Evolutionary conservation across 2,888 invertebrate genomes (phyloP).

Genomic region (Cephus spinipes): DNA sequence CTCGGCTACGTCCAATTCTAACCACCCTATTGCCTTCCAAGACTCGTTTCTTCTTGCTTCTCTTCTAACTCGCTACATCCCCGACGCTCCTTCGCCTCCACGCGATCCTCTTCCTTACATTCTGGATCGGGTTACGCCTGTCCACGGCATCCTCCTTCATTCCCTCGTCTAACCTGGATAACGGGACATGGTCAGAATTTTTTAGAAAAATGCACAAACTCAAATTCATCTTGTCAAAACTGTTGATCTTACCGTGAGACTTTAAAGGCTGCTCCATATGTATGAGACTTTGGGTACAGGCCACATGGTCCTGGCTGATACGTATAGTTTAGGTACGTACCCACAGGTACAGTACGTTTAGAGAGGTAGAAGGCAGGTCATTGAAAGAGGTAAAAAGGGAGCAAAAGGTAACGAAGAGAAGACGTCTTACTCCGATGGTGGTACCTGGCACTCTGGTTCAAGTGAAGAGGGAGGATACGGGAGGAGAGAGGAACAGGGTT

Average conservation of each 20-base stretch:
- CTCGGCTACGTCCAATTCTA: slow-evolving; percentile 10
- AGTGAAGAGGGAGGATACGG: slow-evolving; percentile 19
- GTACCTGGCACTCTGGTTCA: slow-evolving; percentile 12
- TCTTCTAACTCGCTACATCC: background rate
- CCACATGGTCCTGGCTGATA: background rate
- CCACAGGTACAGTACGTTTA: background rate
- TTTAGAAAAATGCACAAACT: background rate
- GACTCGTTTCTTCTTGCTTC: slow-evolving; percentile 13
- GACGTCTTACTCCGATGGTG: slow-evolving; percentile 54
- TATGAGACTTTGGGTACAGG: background rate
- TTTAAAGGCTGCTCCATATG: background rate
- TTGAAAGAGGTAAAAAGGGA: slow-evolving; percentile 48
- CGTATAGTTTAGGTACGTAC: background rate
- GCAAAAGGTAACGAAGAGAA: slow-evolving; percentile 42
- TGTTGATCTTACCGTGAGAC: background rate
- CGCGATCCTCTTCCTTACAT: slow-evolving; percentile 27
- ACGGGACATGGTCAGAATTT: background rate
- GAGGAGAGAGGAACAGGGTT: slow-evolving; percentile 11
- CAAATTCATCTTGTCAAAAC: background rate
- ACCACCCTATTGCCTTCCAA: slow-evolving; percentile 19
- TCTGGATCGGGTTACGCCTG: slow-evolving; percentile 30
- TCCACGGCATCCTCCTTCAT: background rate
- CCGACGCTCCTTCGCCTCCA: slow-evolving; percentile 25
- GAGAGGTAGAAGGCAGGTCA: slow-evolving; percentile 39
- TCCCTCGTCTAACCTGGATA: background rate